A percentile compares a stretch with the other conserved stretches of the same genome.
phyloP scores from a whole-genome alignment of 2,888 invertebrate species.

The Spodoptera picta region DNA sequence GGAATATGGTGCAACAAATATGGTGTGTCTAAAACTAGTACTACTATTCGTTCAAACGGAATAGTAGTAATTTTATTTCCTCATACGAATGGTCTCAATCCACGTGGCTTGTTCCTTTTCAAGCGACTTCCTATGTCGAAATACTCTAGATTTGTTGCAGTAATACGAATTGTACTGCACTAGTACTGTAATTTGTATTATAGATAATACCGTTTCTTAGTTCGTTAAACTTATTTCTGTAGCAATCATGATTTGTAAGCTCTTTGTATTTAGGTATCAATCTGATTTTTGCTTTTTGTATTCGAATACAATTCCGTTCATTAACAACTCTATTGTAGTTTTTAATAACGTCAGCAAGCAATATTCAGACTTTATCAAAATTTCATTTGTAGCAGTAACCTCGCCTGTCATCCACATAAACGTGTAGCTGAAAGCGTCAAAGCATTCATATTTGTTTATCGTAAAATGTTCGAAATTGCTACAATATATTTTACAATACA shows the following conservation, averaged over 20 bases:
- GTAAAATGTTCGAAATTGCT: slow-evolving; percentile 15
- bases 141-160: slow-evolving; percentile 30
- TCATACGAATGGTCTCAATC: slow-evolving; percentile 30
- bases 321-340: slow-evolving; percentile 4
- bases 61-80: slow-evolving; percentile 32
- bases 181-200: slow-evolving; percentile 10
- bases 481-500: slow-evolving; percentile 31
- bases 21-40: slow-evolving; percentile 10
- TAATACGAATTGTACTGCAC: slow-evolving; percentile 29
- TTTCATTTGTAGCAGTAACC: slow-evolving; percentile 1
- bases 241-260: slow-evolving; percentile 19
- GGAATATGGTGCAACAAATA: slow-evolving; percentile 10
- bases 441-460: slow-evolving; percentile 22
- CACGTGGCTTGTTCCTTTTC: slow-evolving; percentile 37
- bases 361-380: slow-evolving; percentile 2
- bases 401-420: slow-evolving; percentile 2
- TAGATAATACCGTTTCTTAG: slow-evolving; percentile 15
- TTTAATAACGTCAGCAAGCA: not conserved
- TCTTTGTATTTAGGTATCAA: slow-evolving; percentile 18
- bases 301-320: slow-evolving; percentile 15
- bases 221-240: slow-evolving; percentile 31
- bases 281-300: slow-evolving; percentile 7
- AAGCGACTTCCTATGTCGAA: slow-evolving; percentile 21
- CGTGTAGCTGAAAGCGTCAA: slow-evolving; percentile 19
- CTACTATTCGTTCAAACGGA: slow-evolving; percentile 6